Evolutionary conservation across 2,888 invertebrate species (phyloP).

Genomic region (Falcaria lacertinaria): DNA sequence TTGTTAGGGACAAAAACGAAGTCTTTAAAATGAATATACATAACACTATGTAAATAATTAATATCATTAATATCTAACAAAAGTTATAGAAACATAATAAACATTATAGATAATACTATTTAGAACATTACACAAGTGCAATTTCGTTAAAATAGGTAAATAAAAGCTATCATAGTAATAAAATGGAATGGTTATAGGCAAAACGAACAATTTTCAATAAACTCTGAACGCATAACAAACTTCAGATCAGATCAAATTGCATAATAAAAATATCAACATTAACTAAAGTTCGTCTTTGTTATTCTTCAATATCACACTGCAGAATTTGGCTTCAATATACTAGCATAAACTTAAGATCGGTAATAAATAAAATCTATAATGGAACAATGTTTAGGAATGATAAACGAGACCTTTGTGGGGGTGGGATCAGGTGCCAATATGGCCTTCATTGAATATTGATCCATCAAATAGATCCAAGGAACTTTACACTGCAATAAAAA

Average conservation of each 20-base stretch:
- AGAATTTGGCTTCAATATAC: slow-evolving; percentile 64
- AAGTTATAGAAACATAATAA: no score
- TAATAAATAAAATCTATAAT: slow-evolving; percentile 48
- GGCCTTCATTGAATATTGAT: slow-evolving; percentile 19
- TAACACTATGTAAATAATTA: no score
- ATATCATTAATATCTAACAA: no score
- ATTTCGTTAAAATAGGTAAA: no score
- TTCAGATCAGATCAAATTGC: slow-evolving; percentile 64
- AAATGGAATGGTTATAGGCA: slow-evolving; percentile 57
- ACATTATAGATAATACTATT: slow-evolving; percentile 1
- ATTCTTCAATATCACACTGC: slow-evolving; percentile 58
- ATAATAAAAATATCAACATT: slow-evolving; percentile 33
- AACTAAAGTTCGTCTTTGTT: slow-evolving; percentile 45
- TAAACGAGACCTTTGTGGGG: slow-evolving; percentile 39
- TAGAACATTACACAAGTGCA: background rate
- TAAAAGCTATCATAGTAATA: no score
- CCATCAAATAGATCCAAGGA: slow-evolving; percentile 16
- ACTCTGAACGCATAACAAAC: slow-evolving; percentile 57
- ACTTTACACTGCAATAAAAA: slow-evolving; percentile 32
- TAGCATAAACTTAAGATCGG: slow-evolving; percentile 50
- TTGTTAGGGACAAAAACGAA: no score
- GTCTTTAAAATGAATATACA: no score
- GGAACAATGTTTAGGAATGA: slow-evolving; percentile 53
- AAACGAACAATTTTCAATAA: slow-evolving; percentile 41
- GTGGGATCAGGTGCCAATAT: slow-evolving; percentile 40